phyloP scores from a whole-genome alignment of 2,888 invertebrate species.

The Mechanitis messenoides region DNA sequence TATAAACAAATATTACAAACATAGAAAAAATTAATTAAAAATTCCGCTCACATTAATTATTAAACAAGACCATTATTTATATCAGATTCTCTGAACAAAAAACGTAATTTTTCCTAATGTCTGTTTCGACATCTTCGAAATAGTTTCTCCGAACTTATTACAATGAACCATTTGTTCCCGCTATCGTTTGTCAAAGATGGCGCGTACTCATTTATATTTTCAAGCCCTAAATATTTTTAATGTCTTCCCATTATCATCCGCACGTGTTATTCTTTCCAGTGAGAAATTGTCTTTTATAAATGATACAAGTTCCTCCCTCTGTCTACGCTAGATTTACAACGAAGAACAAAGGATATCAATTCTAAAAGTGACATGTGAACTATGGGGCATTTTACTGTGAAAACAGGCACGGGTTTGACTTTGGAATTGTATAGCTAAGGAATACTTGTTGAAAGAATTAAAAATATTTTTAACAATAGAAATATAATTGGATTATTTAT shows the following conservation, averaged over 20 bases:
- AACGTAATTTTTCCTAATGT: conserved; percentile 9
- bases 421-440: conserved; percentile 36
- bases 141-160: conserved; percentile 27
- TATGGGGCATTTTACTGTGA: conserved; percentile 47
- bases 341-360: conserved; percentile 70
- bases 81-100: conserved; percentile 2
- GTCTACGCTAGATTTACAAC: conserved; percentile 61
- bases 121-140: conserved; percentile 19
- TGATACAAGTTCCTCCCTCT: conserved; percentile 53
- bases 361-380: conserved; percentile 63
- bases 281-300: conserved; percentile 57
- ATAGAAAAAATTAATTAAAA: too few relatives aligned
- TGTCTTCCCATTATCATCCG: conserved; percentile 66
- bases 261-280: conserved; percentile 54
- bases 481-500: too few relatives aligned
- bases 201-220: conserved; percentile 59
- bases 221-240: conserved; percentile 63
- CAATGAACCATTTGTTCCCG: conserved; percentile 30
- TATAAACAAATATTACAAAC: too few relatives aligned
- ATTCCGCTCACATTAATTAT: neutral
- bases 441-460: neutral
- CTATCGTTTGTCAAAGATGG: conserved; percentile 56
- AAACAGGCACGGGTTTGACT: conserved; percentile 30
- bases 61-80: neutral
- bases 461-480: neutral